Evolutionary conservation across 2,797 vertebrate species (phyloP).

Genomic region (Xiphophorus birchmanni): DNA sequence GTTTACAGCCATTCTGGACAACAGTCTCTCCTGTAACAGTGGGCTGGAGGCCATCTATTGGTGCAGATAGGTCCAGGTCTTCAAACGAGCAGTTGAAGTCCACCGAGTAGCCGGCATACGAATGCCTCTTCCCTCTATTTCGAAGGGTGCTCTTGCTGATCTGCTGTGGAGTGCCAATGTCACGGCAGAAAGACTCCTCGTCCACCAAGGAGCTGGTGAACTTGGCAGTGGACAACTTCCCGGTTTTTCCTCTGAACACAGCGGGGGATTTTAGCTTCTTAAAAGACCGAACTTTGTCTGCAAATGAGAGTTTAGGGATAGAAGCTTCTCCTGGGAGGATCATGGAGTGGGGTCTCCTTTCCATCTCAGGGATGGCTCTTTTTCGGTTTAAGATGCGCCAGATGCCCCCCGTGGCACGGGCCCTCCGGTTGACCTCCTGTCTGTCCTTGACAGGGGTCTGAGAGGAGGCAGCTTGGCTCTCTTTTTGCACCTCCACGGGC

Average conservation of each 20-base stretch:
- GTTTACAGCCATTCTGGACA: slow-evolving; percentile 73
- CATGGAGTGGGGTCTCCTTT: slow-evolving; percentile 90
- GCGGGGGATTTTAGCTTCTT: slow-evolving; percentile 86
- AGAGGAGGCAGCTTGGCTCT: slow-evolving; percentile 61
- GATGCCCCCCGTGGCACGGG: slow-evolving; percentile 82
- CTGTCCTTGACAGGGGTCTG: slow-evolving; percentile 73
- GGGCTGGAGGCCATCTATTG: slow-evolving; percentile 74
- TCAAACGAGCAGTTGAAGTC: slow-evolving; percentile 89
- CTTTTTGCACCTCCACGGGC: slow-evolving; percentile 62
- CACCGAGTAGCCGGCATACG: slow-evolving; percentile 86
- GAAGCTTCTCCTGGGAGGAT: slow-evolving; percentile 86
- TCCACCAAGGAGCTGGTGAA: slow-evolving; percentile 72
- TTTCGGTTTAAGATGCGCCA: slow-evolving; percentile 90
- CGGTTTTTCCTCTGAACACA: slow-evolving; percentile 76
- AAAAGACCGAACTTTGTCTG: slow-evolving; percentile 87
- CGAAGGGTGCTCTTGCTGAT: slow-evolving; percentile 74
- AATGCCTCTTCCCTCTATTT: slow-evolving; percentile 86
- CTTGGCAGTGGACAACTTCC: slow-evolving; percentile 77
- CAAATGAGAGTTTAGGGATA: slow-evolving; percentile 87
- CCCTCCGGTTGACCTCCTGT: slow-evolving; percentile 75
- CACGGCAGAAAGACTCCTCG: slow-evolving; percentile 75
- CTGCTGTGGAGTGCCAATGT: slow-evolving; percentile 80
- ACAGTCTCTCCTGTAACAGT: slow-evolving; percentile 68
- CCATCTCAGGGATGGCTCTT: slow-evolving; percentile 78
- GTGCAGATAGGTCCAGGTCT: slow-evolving; percentile 81